These are phyloP conservation scores for Perca fluviatilis DNA, from an alignment of 2,113 vertebrate species.

Conservation along the genomic window DNA sequence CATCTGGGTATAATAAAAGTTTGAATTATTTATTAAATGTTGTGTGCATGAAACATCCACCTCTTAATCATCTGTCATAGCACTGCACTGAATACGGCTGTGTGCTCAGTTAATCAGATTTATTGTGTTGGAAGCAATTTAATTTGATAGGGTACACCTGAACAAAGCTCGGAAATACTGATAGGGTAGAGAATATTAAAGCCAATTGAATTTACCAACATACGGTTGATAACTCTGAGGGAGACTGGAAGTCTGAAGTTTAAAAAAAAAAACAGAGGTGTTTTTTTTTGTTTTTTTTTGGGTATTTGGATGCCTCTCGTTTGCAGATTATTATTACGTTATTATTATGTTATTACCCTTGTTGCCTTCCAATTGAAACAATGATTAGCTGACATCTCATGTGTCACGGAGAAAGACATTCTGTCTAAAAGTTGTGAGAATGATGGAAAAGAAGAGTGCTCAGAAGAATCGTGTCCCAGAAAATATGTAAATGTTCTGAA, in stretches of 20 bases:
- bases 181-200: not conserved
- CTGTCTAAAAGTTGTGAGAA: constrained; percentile 22
- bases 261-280: constrained; percentile 1
- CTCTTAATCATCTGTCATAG: constrained; percentile 46
- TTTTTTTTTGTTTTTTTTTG: not conserved
- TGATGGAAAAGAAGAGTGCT: constrained; percentile 27
- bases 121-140: constrained; percentile 35
- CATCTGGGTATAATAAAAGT: constrained; percentile 45
- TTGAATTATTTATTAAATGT: constrained; percentile 67
- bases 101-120: constrained; percentile 38
- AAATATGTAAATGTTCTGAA: constrained; percentile 65
- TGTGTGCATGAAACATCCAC: constrained; percentile 22
- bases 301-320: not conserved
- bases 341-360: no score
- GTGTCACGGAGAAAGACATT: constrained; percentile 11
- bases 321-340: no score
- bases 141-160: constrained; percentile 39
- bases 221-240: constrained; percentile 3
- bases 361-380: constrained; percentile 11
- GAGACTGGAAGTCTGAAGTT: constrained; percentile 2
- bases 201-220: not conserved
- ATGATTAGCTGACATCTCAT: constrained; percentile 12
- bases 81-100: not conserved
- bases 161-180: constrained; percentile 29
- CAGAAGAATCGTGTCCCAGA: constrained; percentile 55